Conservation (phyloP, 2,113 vertebrate genomes). For the Chauna torquata region DNA sequence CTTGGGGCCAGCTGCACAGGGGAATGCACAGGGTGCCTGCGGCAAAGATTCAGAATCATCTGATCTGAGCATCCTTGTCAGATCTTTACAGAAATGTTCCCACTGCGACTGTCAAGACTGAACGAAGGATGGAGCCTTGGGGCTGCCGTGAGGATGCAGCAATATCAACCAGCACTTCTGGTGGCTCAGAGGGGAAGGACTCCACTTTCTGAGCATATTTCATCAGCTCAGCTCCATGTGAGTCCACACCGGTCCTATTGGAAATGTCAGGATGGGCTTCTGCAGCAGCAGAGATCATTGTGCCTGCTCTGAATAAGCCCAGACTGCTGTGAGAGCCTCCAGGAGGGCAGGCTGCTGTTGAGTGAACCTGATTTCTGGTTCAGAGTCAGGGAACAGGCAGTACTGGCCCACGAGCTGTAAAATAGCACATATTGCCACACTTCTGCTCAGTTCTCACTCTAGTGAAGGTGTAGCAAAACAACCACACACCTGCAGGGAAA, state of each 20-base stretch:
- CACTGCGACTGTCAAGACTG: not conserved
- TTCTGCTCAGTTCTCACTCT: not conserved
- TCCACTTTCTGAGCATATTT: not conserved
- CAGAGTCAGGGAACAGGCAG: not conserved
- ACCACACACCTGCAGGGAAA: not conserved
- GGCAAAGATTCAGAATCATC: not conserved
- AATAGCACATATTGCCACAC: fast-evolving
- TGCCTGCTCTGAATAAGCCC: not conserved
- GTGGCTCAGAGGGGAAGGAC: not conserved
- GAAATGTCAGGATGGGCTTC: not conserved
- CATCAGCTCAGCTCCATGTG: not conserved
- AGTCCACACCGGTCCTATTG: not conserved
- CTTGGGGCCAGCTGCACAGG: not conserved
- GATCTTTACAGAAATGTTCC: not conserved
- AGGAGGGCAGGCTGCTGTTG: not conserved
- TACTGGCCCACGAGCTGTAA: not conserved
- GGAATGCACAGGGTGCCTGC: not conserved
- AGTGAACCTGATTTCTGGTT: not conserved
- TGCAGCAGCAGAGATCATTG: not conserved
- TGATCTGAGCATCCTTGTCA: not conserved
- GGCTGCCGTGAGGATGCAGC: not conserved
- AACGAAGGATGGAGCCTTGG: not conserved
- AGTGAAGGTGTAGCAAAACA: not conserved
- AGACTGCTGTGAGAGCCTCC: not conserved
- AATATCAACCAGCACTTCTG: not conserved